phyloP scores from a whole-genome alignment of 1,140 invertebrate species.

The Zaprionus gabonicus region DNA sequence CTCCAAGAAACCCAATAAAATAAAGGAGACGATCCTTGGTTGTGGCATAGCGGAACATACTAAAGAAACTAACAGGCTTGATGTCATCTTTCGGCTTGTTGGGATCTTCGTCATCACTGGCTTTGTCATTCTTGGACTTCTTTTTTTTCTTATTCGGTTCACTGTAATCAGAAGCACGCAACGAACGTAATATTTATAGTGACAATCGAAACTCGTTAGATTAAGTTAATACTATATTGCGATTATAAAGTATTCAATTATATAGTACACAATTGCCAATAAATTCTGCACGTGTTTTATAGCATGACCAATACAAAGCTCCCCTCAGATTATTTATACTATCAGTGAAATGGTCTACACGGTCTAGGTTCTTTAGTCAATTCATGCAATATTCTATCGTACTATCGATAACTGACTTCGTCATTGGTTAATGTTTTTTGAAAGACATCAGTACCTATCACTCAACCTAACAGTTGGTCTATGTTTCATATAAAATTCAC shows the following conservation, averaged over 20 bases:
- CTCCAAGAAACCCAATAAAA: constrained; percentile 86
- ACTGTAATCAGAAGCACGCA: constrained; percentile 42
- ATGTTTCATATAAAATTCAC: constrained; percentile 12
- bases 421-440: constrained; percentile 31
- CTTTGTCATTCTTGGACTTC: constrained; percentile 58
- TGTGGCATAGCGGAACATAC: constrained; percentile 74
- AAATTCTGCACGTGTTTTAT: background rate
- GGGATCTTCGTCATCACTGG: constrained; percentile 24
- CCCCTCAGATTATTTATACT: background rate
- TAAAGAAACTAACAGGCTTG: constrained; percentile 59
- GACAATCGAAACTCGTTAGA: background rate
- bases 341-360: background rate
- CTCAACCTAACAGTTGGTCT: background rate
- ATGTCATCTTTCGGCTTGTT: constrained; percentile 63
- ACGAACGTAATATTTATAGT: background rate
- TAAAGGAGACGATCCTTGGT: constrained; percentile 87
- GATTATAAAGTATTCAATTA: background rate
- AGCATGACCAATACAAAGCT: background rate
- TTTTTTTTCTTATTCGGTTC: constrained; percentile 66
- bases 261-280: background rate
- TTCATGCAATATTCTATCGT: constrained; percentile 1
- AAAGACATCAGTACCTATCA: background rate
- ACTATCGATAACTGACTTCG: constrained; percentile 32
- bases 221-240: background rate
- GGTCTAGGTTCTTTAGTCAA: constrained; percentile 1